A percentile compares a stretch with the other conserved stretches of the same genome.
phyloP scores from a whole-genome alignment of 2,888 invertebrate species.

The Apodemia duryi region DNA sequence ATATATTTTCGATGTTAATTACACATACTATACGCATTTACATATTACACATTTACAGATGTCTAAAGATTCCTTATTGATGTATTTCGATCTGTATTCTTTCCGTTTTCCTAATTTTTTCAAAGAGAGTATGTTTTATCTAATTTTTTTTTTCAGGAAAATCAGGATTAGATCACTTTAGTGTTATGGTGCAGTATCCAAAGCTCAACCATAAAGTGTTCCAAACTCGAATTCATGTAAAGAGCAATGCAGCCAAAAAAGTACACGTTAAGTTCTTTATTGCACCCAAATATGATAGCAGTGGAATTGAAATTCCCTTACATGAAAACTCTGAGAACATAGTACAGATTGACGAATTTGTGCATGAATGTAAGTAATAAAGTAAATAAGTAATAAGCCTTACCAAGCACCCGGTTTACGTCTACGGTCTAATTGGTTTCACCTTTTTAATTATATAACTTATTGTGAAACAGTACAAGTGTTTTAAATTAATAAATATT shows the following conservation, averaged over 20 bases:
- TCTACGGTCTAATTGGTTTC: no score
- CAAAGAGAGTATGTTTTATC: background rate
- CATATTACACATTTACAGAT: no score
- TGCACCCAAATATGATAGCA: slow-evolving; percentile 84
- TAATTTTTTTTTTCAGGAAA: slow-evolving; percentile 40
- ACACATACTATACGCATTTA: no score
- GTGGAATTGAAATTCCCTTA: slow-evolving; percentile 72
- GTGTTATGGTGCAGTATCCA: slow-evolving; percentile 81
- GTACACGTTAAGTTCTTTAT: slow-evolving; percentile 82
- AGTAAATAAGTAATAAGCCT: no score
- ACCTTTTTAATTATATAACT: no score
- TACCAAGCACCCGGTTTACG: no score
- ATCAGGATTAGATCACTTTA: slow-evolving; percentile 46
- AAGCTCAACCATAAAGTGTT: slow-evolving; percentile 86
- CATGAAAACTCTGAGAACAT: slow-evolving; percentile 77
- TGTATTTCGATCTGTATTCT: no score
- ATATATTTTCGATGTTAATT: no score
- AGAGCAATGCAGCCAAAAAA: slow-evolving; percentile 73
- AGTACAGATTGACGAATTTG: slow-evolving; percentile 79
- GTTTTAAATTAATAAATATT: no score
- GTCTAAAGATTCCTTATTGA: no score
- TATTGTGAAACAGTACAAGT: no score
- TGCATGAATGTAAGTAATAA: slow-evolving; percentile 62
- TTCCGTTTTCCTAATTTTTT: no score
- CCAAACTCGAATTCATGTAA: slow-evolving; percentile 80